Evolutionary conservation across 2,797 vertebrate genomes (phyloP), one percentile per base, ranked within the genome.

Genomic region (Lagorchestes hirsutus): DNA sequence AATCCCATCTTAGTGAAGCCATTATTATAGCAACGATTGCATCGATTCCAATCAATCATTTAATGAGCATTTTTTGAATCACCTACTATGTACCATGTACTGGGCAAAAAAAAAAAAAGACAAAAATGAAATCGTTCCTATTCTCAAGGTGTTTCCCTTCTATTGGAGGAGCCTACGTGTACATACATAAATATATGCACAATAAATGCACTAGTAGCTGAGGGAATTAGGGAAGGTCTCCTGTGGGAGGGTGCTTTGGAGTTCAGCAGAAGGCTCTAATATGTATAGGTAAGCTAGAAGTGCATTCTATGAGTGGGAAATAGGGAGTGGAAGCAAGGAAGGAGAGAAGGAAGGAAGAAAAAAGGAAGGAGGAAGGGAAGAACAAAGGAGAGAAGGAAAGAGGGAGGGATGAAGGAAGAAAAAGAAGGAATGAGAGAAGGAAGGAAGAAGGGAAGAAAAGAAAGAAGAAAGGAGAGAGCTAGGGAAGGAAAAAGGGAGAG

Each of bases 341-440:
- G 10, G 28, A 10, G 24, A 2, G 24, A 57, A 28, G 1, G 27
- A 57, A 5, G 56, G 8, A 62, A 34, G n/a, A 1, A 18, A 40
- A 0, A 46, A 46, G 82, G 16, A 90, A 1, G 18, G 13, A 52
- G 1, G 28, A 2, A 31, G 11, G 14, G 8, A 67, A 11, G 31
- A 1, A 62, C 3, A 12, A n/a, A n/a, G n/a, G 29, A 62, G 10
- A 12, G 16, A 40, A 40, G 28, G n/a, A 74, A 0, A 16, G 27
- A 40, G 6, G 67, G 67, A 29, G 40, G 22, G 34, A 67, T n/a
- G n/a, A n/a, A n/a, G 34, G 12, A 67, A 1, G 62, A 16, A 18
- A n/a, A 9, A 4, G 24, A 27, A 13, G 4, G n/a, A n/a, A n/a
- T n/a, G 4, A 62, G 3, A 0, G 8, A 62, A 34, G n/a, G 4